phyloP scores from a whole-genome alignment of 53 echinoderm and acorn worm genomes.

The Mesocentrotus franciscanus region DNA sequence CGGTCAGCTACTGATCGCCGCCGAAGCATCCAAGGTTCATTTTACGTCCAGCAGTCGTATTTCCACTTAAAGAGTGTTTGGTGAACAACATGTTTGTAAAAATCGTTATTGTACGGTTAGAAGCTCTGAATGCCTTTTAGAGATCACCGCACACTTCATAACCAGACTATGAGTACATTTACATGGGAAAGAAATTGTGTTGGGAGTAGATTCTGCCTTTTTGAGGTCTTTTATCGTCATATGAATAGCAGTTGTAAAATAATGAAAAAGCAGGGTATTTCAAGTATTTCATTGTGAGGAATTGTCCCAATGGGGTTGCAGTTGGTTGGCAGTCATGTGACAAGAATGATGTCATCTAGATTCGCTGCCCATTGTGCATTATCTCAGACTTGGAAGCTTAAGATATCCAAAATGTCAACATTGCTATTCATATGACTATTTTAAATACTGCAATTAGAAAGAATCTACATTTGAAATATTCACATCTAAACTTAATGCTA shows the following conservation, averaged over 20 bases:
- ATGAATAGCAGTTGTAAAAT: neutral
- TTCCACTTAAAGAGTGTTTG: neutral
- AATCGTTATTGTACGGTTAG: neutral
- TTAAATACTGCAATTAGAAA: neutral
- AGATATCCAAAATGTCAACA: neutral
- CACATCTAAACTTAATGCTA: neutral
- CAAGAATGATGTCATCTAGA: neutral
- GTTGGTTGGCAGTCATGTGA: neutral
- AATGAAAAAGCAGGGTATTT: neutral
- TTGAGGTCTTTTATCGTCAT: neutral
- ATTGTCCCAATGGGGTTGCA: neutral
- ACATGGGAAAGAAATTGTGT: neutral
- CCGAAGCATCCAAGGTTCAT: neutral
- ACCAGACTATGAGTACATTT: neutral
- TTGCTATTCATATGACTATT: neutral
- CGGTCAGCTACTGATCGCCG: conserved; percentile 51
- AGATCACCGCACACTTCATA: neutral
- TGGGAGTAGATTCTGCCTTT: neutral
- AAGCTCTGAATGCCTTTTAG: neutral
- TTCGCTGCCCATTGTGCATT: neutral
- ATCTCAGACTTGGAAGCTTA: neutral
- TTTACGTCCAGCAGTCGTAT: conserved; percentile 4
- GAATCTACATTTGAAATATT: neutral
- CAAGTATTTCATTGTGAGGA: no score
- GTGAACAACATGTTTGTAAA: neutral